Percentiles rank a stretch among this genome's conserved stretches.
phyloP scores from a whole-genome alignment of 2,888 invertebrate genomes.

The Lasioglossum malachurum region DNA sequence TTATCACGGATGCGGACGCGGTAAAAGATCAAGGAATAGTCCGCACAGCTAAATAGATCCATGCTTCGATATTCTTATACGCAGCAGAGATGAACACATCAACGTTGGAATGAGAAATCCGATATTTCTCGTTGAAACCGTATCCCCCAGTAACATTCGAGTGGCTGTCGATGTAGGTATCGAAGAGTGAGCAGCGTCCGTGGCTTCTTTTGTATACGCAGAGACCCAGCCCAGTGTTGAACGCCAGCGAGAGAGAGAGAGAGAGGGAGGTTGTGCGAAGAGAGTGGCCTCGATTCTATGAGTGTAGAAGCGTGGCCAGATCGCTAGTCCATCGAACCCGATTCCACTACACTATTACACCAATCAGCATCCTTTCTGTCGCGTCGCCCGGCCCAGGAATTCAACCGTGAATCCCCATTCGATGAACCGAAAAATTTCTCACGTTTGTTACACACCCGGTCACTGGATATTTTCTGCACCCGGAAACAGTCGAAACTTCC shows the following conservation, averaged over 20 bases:
- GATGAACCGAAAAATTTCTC: slow-evolving; percentile 61
- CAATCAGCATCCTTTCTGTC: slow-evolving; percentile 62
- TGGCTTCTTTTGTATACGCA: slow-evolving; percentile 25
- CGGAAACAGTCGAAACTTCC: not conserved
- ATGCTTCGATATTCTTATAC: not conserved
- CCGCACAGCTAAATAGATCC: not conserved
- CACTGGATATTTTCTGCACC: not conserved
- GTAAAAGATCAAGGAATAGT: not conserved
- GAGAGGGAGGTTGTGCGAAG: slow-evolving; percentile 23
- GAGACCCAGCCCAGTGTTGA: not conserved
- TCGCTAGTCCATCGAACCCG: slow-evolving; percentile 48
- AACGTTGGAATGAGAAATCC: slow-evolving; percentile 24
- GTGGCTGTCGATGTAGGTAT: slow-evolving; percentile 18
- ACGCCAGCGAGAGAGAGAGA: not conserved
- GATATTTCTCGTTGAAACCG: slow-evolving; percentile 37
- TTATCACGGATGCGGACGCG: not conserved
- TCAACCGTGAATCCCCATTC: slow-evolving; percentile 58
- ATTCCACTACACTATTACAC: slow-evolving; percentile 52
- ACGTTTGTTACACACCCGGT: slow-evolving; percentile 18
- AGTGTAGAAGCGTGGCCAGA: slow-evolving; percentile 24
- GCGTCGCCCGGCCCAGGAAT: slow-evolving; percentile 46
- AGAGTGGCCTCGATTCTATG: slow-evolving; percentile 42
- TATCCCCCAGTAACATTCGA: slow-evolving; percentile 17
- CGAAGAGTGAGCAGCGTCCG: slow-evolving; percentile 28
- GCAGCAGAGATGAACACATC: not conserved